Percentiles rank a stretch among this genome's conserved stretches.
These are phyloP conservation scores for Lerema accius DNA, from an alignment of 1,140 invertebrate species.

Conservation along the genomic window DNA sequence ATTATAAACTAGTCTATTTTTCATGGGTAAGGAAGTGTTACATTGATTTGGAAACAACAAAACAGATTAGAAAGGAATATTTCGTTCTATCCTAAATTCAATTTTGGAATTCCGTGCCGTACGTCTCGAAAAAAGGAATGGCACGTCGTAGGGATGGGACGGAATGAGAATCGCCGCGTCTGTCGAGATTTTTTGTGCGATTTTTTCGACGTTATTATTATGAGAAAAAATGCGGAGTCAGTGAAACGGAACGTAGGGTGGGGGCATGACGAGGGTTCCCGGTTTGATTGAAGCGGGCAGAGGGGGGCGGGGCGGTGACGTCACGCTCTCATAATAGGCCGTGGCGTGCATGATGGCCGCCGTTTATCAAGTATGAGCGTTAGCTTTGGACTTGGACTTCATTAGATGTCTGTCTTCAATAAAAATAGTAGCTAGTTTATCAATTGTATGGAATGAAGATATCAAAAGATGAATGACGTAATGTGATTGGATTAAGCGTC, in stretches of 20 bases:
- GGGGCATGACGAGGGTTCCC: constrained; percentile 80
- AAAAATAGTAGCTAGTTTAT: neutral
- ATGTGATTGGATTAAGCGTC: too few species aligned
- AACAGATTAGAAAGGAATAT: constrained; percentile 26
- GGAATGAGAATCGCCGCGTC: constrained; percentile 65
- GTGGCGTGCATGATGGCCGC: constrained; percentile 79
- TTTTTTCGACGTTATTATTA: constrained; percentile 82
- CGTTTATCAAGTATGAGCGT: constrained; percentile 74
- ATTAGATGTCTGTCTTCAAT: constrained; percentile 41
- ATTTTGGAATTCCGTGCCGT: constrained; percentile 66
- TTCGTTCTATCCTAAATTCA: constrained; percentile 51
- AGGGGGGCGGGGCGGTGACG: constrained; percentile 78
- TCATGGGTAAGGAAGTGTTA: too few species aligned
- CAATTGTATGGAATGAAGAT: too few species aligned
- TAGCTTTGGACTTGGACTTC: constrained; percentile 71
- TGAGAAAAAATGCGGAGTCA: constrained; percentile 81
- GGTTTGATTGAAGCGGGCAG: constrained; percentile 79
- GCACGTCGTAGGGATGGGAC: constrained; percentile 67
- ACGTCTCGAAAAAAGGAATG: constrained; percentile 63
- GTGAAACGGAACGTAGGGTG: constrained; percentile 78
- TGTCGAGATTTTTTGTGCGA: constrained; percentile 80
- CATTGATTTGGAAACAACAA: neutral
- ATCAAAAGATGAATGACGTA: too few species aligned
- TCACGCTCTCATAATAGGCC: constrained; percentile 80
- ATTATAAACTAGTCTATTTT: too few species aligned